Evolutionary conservation across 1,140 invertebrate genomes (phyloP), one percentile per base, ranked within the genome.

Genomic region (Musca vetustissima): DNA sequence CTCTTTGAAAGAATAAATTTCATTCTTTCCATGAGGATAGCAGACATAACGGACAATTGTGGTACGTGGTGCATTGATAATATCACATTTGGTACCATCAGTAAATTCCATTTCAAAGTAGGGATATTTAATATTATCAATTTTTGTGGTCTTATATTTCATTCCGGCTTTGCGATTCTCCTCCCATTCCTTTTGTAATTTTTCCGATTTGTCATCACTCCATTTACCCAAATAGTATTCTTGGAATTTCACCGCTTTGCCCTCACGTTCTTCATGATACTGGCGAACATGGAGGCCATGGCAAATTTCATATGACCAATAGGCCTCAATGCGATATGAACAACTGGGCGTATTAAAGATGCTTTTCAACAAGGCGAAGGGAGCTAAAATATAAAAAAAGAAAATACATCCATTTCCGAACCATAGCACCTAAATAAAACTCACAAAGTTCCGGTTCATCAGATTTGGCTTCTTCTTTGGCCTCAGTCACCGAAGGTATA

Each of bases 261-360:
- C 92, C 83, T 97, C 95, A 71, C 94, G 88, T 75, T 96, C 94
- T 83, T 98, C 96, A 83, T 98, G 96, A 84, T 96, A 98, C 78
- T 99, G 97, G 13, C 93, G 85, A 3, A 98, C 88, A 82, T 92
- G 90, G 72, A 88, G 86, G 6, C 96, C 96, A 85, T 98, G 97
- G 79, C 97, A 98, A 11, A 99, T 85, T 84, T 98, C 96, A 85
- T 98, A 99, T 0, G 93, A 96, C 97, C 97, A 98, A 82, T 97
- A 99, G 49, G 91, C 91, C 82, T 98, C 97, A 67, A 98, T 85
- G 71, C 92, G 88, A 73, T 94, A 96, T 0, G 93, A 94, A 83
- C 95, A 98, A 64, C 85, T 85, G 70, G 87, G 85, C 71, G 92
- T 89, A 15, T 83, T 84, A 81, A 96, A 94, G 36, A 96, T 81